A percentile compares a stretch with the other conserved stretches of the same genome.
Conservation (phyloP, 2,113 vertebrate species). For the Eonycteris spelaea region DNA sequence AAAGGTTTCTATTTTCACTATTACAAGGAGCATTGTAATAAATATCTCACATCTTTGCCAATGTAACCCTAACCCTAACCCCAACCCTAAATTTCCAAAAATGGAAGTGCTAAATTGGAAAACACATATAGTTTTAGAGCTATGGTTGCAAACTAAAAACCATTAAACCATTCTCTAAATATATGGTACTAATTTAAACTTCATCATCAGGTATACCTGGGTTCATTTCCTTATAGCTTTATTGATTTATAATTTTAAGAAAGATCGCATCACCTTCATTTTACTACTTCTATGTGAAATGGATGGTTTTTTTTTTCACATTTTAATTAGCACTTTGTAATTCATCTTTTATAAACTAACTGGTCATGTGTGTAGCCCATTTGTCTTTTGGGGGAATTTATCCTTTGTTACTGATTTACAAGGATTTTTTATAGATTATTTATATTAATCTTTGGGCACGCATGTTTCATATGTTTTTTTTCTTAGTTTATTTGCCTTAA, state of each 20-base stretch:
- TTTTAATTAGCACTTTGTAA: constrained; percentile 20
- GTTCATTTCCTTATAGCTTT: not conserved
- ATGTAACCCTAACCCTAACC: not conserved
- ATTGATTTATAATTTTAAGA: not conserved
- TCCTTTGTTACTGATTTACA: constrained; percentile 17
- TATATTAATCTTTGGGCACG: constrained; percentile 23
- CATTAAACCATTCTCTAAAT: not conserved
- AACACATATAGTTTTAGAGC: not conserved
- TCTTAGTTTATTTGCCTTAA: constrained; percentile 9
- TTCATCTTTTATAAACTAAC: constrained; percentile 2
- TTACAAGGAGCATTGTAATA: not conserved
- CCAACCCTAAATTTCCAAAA: not conserved
- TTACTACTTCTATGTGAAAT: not conserved
- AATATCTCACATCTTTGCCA: not conserved
- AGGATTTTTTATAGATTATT: not conserved
- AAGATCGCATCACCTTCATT: not conserved
- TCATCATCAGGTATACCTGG: too few species aligned
- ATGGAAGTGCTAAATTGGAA: not conserved
- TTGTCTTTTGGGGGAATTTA: not conserved
- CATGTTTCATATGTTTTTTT: not conserved
- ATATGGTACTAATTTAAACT: not conserved
- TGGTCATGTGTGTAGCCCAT: not conserved
- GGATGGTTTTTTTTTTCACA: not conserved
- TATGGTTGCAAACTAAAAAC: not conserved
- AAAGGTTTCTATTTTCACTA: not conserved